These are phyloP conservation scores for Agriopis aurantiaria DNA, from an alignment of 2,888 invertebrate genomes.

Conservation along the genomic window DNA sequence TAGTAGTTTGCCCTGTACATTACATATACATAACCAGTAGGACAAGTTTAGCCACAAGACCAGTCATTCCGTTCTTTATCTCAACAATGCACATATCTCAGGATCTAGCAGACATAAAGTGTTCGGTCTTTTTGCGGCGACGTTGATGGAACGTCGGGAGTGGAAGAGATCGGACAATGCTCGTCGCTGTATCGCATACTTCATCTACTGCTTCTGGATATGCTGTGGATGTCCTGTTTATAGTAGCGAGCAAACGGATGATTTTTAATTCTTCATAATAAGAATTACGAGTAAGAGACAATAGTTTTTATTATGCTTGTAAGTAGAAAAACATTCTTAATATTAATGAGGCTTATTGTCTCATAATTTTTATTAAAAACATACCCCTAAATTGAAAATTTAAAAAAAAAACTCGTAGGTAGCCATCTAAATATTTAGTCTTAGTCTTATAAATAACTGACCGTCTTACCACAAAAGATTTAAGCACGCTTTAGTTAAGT, in stretches of 20 bases:
- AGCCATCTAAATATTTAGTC: too few relatives aligned
- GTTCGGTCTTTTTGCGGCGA: constrained; percentile 44
- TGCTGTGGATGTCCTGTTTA: constrained; percentile 44
- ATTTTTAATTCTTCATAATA: not conserved
- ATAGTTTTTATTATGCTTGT: too few relatives aligned
- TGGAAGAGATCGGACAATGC: constrained; percentile 64
- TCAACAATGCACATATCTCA: constrained; percentile 49
- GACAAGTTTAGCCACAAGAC: constrained; percentile 15
- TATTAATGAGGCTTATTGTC: too few relatives aligned
- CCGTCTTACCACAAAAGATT: too few relatives aligned
- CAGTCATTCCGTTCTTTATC: constrained; percentile 39
- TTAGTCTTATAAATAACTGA: too few relatives aligned
- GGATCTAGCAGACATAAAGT: constrained; percentile 55
- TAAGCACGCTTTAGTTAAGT: too few relatives aligned
- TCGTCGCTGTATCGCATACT: constrained; percentile 67
- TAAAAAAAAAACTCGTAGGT: too few relatives aligned
- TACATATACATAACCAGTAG: not conserved
- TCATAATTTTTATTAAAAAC: too few relatives aligned
- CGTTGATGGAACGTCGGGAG: constrained; percentile 58
- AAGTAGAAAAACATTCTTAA: too few relatives aligned
- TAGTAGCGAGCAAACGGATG: constrained; percentile 17
- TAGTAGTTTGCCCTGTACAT: too few relatives aligned
- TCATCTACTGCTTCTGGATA: constrained; percentile 63
- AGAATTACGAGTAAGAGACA: not conserved
- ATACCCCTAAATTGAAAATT: too few relatives aligned